Conservation (phyloP, 2,797 vertebrate species). For the Notoglanidium macrostoma region DNA sequence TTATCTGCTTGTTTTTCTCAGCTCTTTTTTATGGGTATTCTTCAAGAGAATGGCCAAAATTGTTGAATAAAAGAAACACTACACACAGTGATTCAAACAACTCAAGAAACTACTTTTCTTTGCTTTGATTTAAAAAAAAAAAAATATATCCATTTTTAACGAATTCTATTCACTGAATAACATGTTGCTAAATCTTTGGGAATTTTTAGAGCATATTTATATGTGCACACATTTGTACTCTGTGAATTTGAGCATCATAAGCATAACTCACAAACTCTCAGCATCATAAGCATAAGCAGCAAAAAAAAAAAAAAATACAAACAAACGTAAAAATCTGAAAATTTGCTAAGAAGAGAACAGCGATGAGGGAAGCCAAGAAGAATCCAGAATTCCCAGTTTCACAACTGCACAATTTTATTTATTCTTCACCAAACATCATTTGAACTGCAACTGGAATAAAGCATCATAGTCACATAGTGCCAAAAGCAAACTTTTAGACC, state of each 20-base stretch:
- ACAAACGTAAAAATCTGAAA: background rate
- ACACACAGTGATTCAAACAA: background rate
- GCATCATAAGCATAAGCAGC: background rate
- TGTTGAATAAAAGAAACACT: background rate
- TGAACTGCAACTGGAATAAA: background rate
- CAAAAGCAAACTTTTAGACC: background rate
- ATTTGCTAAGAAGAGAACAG: background rate
- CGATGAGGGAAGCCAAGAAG: background rate
- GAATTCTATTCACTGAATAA: background rate
- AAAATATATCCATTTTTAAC: background rate
- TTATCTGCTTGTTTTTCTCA: background rate
- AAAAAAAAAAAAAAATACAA: background rate
- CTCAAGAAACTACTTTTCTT: background rate
- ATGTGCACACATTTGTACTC: background rate
- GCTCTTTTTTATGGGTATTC: background rate
- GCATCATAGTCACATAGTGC: background rate
- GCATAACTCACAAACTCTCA: background rate
- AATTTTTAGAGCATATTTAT: background rate
- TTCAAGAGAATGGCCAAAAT: background rate
- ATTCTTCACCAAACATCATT: background rate
- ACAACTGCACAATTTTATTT: background rate
- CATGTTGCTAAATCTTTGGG: background rate
- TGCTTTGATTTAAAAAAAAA: background rate
- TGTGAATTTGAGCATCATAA: background rate
- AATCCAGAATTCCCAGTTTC: background rate